Evolutionary conservation across 2,113 vertebrate species (phyloP).

Genomic region (Aspiorhynchus laticeps): DNA sequence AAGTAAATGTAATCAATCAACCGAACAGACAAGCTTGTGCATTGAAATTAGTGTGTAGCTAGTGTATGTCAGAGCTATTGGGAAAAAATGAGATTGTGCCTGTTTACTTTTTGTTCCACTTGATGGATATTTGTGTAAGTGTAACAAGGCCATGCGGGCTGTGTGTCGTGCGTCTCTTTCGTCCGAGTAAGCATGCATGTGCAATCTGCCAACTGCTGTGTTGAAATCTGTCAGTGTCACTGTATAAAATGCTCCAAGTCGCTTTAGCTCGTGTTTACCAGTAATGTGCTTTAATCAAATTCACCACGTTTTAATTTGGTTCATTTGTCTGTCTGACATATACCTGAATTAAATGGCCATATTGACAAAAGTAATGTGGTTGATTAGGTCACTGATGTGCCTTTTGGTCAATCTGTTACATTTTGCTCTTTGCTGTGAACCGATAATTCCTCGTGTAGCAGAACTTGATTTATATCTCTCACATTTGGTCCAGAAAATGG

Average conservation of each 20-base stretch:
- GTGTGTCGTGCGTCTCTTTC: not conserved
- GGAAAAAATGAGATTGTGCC: not conserved
- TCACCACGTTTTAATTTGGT: not conserved
- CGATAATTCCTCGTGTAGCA: not conserved
- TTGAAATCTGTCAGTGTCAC: constrained; percentile 16
- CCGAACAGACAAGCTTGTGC: not conserved
- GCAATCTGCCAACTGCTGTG: constrained; percentile 32
- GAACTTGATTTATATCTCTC: not conserved
- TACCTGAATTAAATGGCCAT: constrained; percentile 24
- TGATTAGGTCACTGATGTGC: not conserved
- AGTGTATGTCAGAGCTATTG: not conserved
- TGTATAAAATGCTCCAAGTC: not conserved
- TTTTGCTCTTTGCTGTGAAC: not conserved
- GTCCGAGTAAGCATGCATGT: constrained; percentile 15
- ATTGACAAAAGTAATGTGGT: constrained; percentile 16
- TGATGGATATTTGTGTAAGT: constrained; percentile 30
- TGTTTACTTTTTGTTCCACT: constrained; percentile 4
- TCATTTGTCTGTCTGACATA: constrained; percentile 31
- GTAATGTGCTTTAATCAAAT: constrained; percentile 22
- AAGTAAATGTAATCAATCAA: constrained; percentile 12
- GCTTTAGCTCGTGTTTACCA: not conserved
- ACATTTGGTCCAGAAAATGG: not conserved
- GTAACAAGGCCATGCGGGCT: not conserved
- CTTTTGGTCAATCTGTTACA: not conserved
- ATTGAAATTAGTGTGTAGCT: not conserved